Conservation (phyloP, 1,140 invertebrate species). For the Hypsibius dujardini region DNA sequence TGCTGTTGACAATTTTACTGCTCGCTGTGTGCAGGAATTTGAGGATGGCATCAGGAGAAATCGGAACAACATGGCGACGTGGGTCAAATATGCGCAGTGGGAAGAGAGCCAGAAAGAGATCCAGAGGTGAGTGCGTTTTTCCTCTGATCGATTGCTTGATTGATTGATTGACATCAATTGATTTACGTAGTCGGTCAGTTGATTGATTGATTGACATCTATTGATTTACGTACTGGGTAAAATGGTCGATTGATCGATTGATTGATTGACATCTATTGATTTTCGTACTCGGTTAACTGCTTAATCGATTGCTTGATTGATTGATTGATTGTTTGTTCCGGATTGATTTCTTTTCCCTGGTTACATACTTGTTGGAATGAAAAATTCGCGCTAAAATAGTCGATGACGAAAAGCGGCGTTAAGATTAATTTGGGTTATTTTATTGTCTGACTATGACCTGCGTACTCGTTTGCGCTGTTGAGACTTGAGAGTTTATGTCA, state of each 20-base stretch:
- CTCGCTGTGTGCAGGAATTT: conserved; percentile 40
- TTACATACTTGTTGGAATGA: not conserved
- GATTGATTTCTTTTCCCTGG: too few relatives aligned
- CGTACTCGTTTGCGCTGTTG: not conserved
- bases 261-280: too few relatives aligned
- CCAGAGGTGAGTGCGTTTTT: conserved; percentile 37
- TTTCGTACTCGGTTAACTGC: too few relatives aligned
- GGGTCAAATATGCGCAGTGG: conserved; percentile 99
- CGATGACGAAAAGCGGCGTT: conserved; percentile 41
- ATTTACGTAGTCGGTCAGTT: not conserved
- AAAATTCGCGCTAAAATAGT: conserved; percentile 39
- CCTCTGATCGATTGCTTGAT: conserved; percentile 16
- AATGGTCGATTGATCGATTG: too few relatives aligned
- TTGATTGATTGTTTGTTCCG: too few relatives aligned
- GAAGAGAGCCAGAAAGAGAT: conserved; percentile 97
- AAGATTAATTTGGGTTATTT: not conserved
- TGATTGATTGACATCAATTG: not conserved
- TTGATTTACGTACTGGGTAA: too few relatives aligned
- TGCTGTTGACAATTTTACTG: not conserved
- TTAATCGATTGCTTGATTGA: too few relatives aligned
- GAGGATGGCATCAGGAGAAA: conserved; percentile 97
- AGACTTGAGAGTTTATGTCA: not conserved
- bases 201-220: conserved; percentile 9
- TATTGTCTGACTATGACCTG: not conserved
- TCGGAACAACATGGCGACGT: conserved; percentile 60